Evolutionary conservation across 1,140 invertebrate species (phyloP).

Genomic region (Ceratina australensis): DNA sequence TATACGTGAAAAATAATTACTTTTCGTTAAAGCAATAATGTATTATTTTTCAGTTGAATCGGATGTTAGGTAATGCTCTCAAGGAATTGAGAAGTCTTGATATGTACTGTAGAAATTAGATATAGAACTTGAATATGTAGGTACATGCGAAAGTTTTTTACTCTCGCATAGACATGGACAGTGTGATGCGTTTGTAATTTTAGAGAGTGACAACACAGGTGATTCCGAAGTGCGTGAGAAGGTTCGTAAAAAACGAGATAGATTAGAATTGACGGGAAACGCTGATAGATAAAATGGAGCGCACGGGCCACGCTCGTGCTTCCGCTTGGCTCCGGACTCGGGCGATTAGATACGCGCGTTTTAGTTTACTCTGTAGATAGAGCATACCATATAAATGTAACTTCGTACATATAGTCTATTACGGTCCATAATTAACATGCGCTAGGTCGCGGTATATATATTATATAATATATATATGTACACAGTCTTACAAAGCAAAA

Average conservation of each 20-base stretch:
- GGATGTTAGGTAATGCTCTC: too few species aligned
- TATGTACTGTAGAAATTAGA: too few species aligned
- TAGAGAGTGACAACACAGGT: background rate
- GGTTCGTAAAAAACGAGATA: background rate
- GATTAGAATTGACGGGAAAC: background rate
- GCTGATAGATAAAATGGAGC: background rate
- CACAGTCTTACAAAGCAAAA: slow-evolving; percentile 79
- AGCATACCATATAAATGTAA: slow-evolving; percentile 43
- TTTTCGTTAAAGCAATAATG: too few species aligned
- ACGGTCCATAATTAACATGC: slow-evolving; percentile 64
- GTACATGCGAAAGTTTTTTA: background rate
- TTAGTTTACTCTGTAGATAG: slow-evolving; percentile 14
- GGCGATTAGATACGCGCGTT: slow-evolving; percentile 7
- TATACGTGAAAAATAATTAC: too few species aligned
- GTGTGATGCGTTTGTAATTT: background rate
- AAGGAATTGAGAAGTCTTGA: too few species aligned
- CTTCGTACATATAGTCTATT: slow-evolving; percentile 30
- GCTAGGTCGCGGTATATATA: slow-evolving; percentile 66
- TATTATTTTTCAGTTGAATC: too few species aligned
- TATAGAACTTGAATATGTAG: too few species aligned
- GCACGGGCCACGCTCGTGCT: background rate
- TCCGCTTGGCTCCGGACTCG: slow-evolving; percentile 6
- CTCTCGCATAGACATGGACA: background rate
- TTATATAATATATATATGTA: slow-evolving; percentile 74
- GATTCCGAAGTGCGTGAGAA: background rate